Base-by-base conservation (phyloP, 2,113 vertebrate genomes). In the Xenus cinereus region DNA sequence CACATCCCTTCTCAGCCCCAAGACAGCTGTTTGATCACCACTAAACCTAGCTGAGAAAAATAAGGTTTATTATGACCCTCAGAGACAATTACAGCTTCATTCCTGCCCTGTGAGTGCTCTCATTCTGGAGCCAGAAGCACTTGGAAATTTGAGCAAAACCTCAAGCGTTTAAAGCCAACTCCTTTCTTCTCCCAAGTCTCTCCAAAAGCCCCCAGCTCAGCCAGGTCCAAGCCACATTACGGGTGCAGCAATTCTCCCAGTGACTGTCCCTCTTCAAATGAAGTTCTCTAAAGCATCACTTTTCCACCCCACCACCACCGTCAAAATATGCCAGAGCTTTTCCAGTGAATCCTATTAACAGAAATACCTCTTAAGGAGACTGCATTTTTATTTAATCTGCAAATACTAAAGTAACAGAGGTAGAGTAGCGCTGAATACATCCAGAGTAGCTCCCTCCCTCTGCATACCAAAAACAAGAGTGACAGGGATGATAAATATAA, bases 401-500 rank as follows among this genome's bases (percentile, higher is more conserved):
- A 39, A 88, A 66, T 7, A 19, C 5, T 27, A n/a, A 19, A 2
- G 7, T 17, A 17, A 23, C 32, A 46, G 39, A 56, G 27, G 35
- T n/a, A 35, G 35, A 56, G 13, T 15, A 37, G 11, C 17, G 33
- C 33, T 59, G 50, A 43, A 22, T 11, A 35, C 4, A 9, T 18
- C 21, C 53, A 35, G 5, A 32, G 56, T 50, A 17, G 5, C 35
- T 57, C 32, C 9, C 50, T 37, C 35, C 5, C 35, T 37, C 27
- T 53, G 37, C 60, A 33, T 21, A 26, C 11, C 20, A 46, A 76
- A 66, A 48, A 1, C 24, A 63, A 39, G 60, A 68, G 53, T 0
- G 0, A 28, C 5, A 33, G 18, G 43, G 19, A 30, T 26, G 11
- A 24, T 23, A 53, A 60, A 39, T 26, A 27, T 0, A 1, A 50